These are phyloP conservation scores for Mesoligia furuncula DNA, from an alignment of 2,888 invertebrate genomes.

Conservation along the genomic window DNA sequence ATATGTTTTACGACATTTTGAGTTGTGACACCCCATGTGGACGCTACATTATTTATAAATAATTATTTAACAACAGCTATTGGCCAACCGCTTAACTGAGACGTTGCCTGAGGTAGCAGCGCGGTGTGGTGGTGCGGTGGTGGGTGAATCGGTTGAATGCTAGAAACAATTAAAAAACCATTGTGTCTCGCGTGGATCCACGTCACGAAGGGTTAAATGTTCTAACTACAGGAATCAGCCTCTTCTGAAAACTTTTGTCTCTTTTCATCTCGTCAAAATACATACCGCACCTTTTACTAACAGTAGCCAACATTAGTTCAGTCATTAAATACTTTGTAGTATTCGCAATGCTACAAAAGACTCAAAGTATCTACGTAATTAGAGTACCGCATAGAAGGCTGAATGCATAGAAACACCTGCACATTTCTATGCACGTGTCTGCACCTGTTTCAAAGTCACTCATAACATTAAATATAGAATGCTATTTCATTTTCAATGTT, in stretches of 20 bases:
- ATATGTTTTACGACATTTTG: conserved; percentile 15
- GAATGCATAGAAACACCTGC: not conserved
- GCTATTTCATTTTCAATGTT: conserved; percentile 37
- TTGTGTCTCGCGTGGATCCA: not conserved
- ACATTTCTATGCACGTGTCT: conserved; percentile 21
- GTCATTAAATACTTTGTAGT: not conserved
- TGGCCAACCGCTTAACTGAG: no score
- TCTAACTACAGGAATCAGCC: not conserved
- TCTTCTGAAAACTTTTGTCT: not conserved
- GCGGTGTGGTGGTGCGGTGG: no score
- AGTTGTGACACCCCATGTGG: conserved; percentile 5
- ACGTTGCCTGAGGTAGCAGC: no score
- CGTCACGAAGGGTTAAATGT: not conserved
- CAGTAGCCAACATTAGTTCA: not conserved
- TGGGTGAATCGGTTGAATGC: no score
- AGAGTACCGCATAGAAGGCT: not conserved
- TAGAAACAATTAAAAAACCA: no score
- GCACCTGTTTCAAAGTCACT: conserved; percentile 47
- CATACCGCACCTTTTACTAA: not conserved
- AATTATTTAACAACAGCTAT: not conserved
- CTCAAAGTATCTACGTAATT: not conserved
- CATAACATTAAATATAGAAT: conserved; percentile 51
- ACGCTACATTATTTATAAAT: conserved; percentile 15
- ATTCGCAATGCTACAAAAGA: not conserved
- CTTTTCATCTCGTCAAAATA: not conserved